A percentile compares a stretch with the other conserved stretches of the same genome.
phyloP scores from a whole-genome alignment of 1,140 invertebrate species.

The Marisa cornuarietis region DNA sequence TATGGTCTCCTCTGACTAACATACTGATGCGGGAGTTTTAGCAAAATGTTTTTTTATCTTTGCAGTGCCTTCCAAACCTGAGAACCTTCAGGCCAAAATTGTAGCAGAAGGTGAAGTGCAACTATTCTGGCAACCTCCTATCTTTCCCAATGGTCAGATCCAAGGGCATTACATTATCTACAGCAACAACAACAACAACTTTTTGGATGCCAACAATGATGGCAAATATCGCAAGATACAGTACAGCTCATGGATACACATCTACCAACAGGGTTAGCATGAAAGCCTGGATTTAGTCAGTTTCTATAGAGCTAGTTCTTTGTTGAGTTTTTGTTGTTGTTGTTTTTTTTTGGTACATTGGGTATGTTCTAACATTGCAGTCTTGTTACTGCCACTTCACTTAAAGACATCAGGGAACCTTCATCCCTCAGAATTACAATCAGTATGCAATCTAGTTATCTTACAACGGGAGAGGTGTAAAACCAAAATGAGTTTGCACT shows the following conservation, averaged over 20 bases:
- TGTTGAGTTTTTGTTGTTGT: too few relatives aligned
- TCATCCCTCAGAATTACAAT: too few relatives aligned
- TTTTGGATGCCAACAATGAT: neutral
- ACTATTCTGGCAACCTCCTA: conserved; percentile 35
- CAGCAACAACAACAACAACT: conserved; percentile 2
- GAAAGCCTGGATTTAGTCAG: neutral
- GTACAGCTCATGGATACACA: conserved; percentile 8
- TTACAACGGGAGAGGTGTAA: too few relatives aligned
- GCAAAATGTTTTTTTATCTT: neutral
- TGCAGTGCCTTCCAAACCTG: conserved; percentile 36
- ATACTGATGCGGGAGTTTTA: too few relatives aligned
- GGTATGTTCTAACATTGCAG: too few relatives aligned
- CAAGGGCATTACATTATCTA: conserved; percentile 25
- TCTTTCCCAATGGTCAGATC: conserved; percentile 37
- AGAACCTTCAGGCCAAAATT: conserved; percentile 29
- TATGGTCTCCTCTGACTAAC: too few relatives aligned
- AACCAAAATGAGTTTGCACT: too few relatives aligned
- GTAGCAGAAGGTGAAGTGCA: conserved; percentile 34
- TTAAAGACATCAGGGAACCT: too few relatives aligned
- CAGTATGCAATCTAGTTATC: too few relatives aligned
- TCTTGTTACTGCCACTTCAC: too few relatives aligned
- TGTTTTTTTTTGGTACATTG: too few relatives aligned
- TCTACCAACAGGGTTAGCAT: conserved; percentile 22
- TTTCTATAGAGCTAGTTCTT: too few relatives aligned
- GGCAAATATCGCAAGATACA: neutral